Conservation (phyloP, 2,113 vertebrate species). For the Antigone vipio region DNA sequence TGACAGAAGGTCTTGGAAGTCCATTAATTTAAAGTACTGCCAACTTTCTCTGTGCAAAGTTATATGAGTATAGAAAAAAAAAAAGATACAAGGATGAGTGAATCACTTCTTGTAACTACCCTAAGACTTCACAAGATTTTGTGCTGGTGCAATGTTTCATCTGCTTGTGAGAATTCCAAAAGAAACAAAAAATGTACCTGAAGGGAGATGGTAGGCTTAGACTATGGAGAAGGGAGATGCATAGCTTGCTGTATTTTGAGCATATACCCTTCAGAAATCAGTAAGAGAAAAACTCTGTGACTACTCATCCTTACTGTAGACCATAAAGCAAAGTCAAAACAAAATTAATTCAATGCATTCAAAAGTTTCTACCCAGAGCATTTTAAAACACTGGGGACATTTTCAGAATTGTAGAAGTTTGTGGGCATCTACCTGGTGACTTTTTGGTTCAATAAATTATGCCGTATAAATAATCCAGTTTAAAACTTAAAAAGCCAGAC, state of each 20-base stretch:
- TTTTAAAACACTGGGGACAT: not conserved
- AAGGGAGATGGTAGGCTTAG: not conserved
- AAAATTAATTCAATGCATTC: not conserved
- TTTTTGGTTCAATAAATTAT: not conserved
- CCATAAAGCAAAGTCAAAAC: not conserved
- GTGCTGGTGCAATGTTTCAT: not conserved
- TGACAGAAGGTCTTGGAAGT: not conserved
- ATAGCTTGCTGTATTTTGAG: not conserved
- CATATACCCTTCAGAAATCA: not conserved
- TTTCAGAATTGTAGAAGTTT: not conserved
- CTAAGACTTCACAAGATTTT: not conserved
- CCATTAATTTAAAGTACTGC: slow-evolving; percentile 24
- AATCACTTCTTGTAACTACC: not conserved
- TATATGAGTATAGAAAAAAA: not conserved
- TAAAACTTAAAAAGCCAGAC: not conserved
- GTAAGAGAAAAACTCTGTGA: not conserved
- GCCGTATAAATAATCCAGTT: not conserved
- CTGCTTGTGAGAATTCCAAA: not conserved
- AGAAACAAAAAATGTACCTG: not conserved
- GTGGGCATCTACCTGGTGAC: not conserved
- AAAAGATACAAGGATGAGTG: not conserved
- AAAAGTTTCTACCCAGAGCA: not conserved
- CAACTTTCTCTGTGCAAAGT: not conserved
- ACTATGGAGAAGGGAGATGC: not conserved
- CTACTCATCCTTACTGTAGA: not conserved